Base-by-base conservation (phyloP, 2,888 invertebrate species). In the Campaea margaritaria region DNA sequence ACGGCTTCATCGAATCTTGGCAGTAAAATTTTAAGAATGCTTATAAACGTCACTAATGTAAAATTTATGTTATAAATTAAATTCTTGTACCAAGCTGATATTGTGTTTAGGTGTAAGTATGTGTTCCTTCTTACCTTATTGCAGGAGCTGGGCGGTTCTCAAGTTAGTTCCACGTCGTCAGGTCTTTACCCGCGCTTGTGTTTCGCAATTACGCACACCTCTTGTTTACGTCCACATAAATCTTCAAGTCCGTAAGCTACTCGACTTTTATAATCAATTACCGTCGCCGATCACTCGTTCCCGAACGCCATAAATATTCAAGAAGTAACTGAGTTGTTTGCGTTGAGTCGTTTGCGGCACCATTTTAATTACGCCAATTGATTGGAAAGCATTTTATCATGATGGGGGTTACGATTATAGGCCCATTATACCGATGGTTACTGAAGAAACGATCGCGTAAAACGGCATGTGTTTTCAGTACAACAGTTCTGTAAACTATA, bases 261-360 rank as follows among this genome's bases (percentile, higher is more conserved):
- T 78, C 72, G 88, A 89, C 87, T 87, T 89, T 89, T 87, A 89
- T 82, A 87, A 87, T 87, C 88, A 86, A 89, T 89, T 88, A 87
- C 83, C 71, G 79, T 81, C 81, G 69, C 76, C 81, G 79, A 88
- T 86, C 83, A 86, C 79, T 84, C 83, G 80, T 73, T 79, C 73
- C 73, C 68, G 73, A 74, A 75, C 67, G 70, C 81, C 78, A 82
- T 87, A 86, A 87, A 86, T 86, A 85, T 85, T 82, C 82, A 78
- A 81, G 75, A 75, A 81, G 77, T 79, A 78, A 79, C 77, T 70
- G 77, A 78, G 73, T 75, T 82, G 79, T 84, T 82, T 82, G 81
- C 75, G 73, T 76, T 72, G 70, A 79, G 76, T 78, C 81, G 78
- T 80, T 82, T 76, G 81, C 75, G 78, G 79, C 68, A 63, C 74